These are phyloP conservation scores for Polyommatus iphigenia DNA, from an alignment of 2,888 invertebrate species.

Conservation along the genomic window DNA sequence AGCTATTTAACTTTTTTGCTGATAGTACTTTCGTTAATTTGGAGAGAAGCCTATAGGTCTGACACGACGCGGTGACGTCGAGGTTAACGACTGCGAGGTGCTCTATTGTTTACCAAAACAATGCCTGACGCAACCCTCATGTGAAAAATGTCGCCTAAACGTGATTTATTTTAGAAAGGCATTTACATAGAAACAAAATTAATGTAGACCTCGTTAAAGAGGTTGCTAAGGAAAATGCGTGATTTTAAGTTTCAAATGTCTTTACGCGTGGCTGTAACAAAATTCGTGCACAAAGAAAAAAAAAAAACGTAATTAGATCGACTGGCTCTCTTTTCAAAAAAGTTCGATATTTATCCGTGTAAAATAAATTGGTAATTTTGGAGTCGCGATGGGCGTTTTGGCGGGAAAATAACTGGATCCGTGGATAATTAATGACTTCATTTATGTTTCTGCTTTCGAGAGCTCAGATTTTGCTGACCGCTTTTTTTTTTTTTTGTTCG, in stretches of 20 bases:
- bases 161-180: conserved; percentile 38
- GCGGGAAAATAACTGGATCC: conserved; percentile 68
- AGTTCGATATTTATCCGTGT: background rate
- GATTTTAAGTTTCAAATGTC: background rate
- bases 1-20: background rate
- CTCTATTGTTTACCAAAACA: conserved; percentile 77
- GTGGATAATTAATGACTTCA: conserved; percentile 79
- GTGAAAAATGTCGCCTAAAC: conserved; percentile 55
- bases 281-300: background rate
- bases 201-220: conserved; percentile 34
- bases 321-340: background rate
- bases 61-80: conserved; percentile 60
- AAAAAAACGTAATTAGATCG: conserved; percentile 1
- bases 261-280: background rate
- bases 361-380: conserved; percentile 36
- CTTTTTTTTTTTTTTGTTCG: conserved; percentile 46
- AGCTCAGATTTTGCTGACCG: conserved; percentile 73
- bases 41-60: conserved; percentile 27
- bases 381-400: conserved; percentile 41
- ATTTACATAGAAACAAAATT: conserved; percentile 18
- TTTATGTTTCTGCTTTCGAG: conserved; percentile 79
- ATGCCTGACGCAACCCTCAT: conserved; percentile 65
- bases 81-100: conserved; percentile 78
- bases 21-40: conserved; percentile 27
- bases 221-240: conserved; percentile 22